These are phyloP conservation scores for Lacerta bilineata DNA, from an alignment of 2,797 vertebrate genomes.

Conservation along the genomic window DNA sequence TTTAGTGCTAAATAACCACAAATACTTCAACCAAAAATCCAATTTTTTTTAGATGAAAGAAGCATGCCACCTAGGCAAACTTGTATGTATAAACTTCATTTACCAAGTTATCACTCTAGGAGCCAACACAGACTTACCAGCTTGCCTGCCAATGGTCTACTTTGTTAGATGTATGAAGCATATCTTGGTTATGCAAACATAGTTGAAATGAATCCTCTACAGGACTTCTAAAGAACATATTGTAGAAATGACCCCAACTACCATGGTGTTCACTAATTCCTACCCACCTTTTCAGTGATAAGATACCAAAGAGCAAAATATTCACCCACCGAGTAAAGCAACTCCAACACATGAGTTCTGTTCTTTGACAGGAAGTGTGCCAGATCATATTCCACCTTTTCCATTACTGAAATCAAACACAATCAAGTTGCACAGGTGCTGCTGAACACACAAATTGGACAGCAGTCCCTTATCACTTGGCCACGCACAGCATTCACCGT, in stretches of 20 bases:
- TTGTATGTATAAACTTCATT: background rate
- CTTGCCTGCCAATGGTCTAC: background rate
- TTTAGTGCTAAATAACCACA: background rate
- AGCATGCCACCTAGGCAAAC: background rate
- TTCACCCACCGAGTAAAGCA: background rate
- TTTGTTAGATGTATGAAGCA: background rate
- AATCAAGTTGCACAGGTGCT: slow-evolving; percentile 34
- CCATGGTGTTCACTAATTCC: background rate
- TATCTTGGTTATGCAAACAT: background rate
- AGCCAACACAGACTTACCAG: too few relatives aligned
- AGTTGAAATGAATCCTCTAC: background rate
- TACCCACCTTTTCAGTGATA: background rate
- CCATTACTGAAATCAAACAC: slow-evolving; percentile 23
- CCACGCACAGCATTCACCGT: slow-evolving; percentile 45
- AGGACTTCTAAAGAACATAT: background rate
- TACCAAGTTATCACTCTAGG: too few relatives aligned
- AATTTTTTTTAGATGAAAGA: background rate
- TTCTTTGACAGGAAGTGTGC: background rate
- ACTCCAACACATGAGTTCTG: too few relatives aligned
- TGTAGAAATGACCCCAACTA: background rate
- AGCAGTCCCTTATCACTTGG: slow-evolving; percentile 41
- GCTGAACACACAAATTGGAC: slow-evolving; percentile 29
- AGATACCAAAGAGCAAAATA: background rate
- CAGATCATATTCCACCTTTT: background rate
- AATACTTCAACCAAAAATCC: background rate